Base-by-base conservation (phyloP, 1,140 invertebrate species). In the Drosophila varians region DNA sequence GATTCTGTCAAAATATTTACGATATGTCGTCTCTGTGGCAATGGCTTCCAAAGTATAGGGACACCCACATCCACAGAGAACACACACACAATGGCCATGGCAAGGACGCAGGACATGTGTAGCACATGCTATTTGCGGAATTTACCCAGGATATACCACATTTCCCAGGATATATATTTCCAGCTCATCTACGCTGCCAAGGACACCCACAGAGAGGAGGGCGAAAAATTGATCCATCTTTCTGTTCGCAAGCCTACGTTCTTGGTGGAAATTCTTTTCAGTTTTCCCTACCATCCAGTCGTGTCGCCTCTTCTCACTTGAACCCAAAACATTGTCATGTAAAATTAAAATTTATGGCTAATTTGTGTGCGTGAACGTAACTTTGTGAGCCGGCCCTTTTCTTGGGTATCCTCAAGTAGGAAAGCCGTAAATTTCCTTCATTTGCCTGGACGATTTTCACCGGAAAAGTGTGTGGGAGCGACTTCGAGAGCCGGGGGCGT, bases 321-420 rank as follows among this genome's bases (percentile, higher is more conserved):
- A 54, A 14, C 47, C 43, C 69, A 34, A 64, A 73, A 80, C 68
- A 86, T 77, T 86, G 80, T 86, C 80, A 86, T 86, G 80, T 86
- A 87, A 86, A 86, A 86, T 86, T 87, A 87, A 87, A 86, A 86
- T 86, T 86, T 87, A 86, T 87, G 80, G 82, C 80, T 86, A 86
- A 86, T 86, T 86, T 86, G 62, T 77, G 80, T 86, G 80, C 66
- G 73, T 74, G 54, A 65, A 73, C 51, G 64, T 47, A 26, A 65
- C 46, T 62, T 61, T 62, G 36, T 62, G 45, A 21, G 21, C 54
- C 16, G 48, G 43, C 55, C 42, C 25, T 53, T 49, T 45, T 38
- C 47, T 26, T 53, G 14, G 25, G 60, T 51, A 26, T 60, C 19
- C 46, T 60, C 19, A 55, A 74, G 60, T 74, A 56, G 51, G 18